Percentiles rank a stretch among this genome's conserved stretches.
Evolutionary conservation across 1,140 invertebrate genomes (phyloP).

Genomic region (Drosophila truncata): DNA sequence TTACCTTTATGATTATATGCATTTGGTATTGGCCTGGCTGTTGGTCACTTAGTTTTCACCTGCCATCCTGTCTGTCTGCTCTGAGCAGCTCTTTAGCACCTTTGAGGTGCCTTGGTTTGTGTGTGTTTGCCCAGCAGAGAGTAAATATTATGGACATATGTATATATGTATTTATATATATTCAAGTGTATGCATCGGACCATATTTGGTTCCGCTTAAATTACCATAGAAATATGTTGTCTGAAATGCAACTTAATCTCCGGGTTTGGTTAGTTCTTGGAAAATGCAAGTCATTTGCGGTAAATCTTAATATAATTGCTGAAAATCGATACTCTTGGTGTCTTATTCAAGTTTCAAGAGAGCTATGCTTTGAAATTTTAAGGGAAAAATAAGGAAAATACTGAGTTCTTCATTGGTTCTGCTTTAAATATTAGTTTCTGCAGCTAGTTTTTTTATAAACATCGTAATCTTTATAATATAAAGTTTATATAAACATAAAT

Average conservation of each 20-base stretch:
- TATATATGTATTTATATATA: background rate
- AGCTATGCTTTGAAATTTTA: background rate
- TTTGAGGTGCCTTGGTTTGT: conserved; percentile 29
- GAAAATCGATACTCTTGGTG: background rate
- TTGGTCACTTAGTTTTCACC: conserved; percentile 41
- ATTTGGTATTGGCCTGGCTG: conserved; percentile 28
- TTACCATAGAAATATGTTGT: background rate
- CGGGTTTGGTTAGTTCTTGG: background rate
- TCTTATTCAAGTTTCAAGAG: background rate
- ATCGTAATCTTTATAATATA: too few relatives aligned
- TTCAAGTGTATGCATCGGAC: background rate
- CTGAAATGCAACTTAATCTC: background rate
- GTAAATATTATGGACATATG: conserved; percentile 42
- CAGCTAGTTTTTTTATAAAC: too few relatives aligned
- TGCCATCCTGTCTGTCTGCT: conserved; percentile 5
- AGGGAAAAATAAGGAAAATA: too few relatives aligned
- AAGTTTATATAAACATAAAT: too few relatives aligned
- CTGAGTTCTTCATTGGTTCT: background rate
- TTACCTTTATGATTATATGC: conserved; percentile 46
- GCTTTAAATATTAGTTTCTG: too few relatives aligned
- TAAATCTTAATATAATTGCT: background rate
- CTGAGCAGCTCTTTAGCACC: conserved; percentile 45
- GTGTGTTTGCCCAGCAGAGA: conserved; percentile 39
- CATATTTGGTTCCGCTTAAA: conserved; percentile 9
- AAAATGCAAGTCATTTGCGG: background rate